These are phyloP conservation scores for Phyllotis vaccarum DNA, from an alignment of 2,797 vertebrate species.

Conservation along the genomic window DNA sequence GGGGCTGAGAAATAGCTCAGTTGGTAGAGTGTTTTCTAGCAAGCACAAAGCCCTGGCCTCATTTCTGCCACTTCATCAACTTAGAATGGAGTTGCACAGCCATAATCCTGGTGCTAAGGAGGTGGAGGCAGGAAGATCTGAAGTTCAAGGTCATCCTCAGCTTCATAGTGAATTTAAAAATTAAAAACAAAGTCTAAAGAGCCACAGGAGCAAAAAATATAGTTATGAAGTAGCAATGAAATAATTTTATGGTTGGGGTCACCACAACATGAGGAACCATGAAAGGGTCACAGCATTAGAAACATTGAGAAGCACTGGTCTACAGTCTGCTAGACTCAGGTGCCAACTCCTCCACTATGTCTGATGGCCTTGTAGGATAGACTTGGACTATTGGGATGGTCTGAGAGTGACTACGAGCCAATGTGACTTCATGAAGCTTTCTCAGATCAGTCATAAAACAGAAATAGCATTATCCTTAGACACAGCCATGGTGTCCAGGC, in stretches of 20 bases:
- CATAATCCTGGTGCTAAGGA: not conserved
- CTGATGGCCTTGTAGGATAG: not conserved
- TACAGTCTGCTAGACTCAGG: not conserved
- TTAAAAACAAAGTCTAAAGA: not conserved
- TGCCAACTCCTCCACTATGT: not conserved
- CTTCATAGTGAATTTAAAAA: not conserved
- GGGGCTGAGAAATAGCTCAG: not conserved
- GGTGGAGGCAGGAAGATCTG: not conserved
- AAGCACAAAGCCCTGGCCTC: not conserved
- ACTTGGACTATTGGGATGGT: not conserved
- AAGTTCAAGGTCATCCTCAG: not conserved
- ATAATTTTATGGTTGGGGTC: not conserved
- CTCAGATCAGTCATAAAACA: not conserved
- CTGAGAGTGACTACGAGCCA: not conserved
- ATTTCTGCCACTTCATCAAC: not conserved
- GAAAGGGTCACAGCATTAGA: too few species aligned
- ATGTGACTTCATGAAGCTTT: not conserved
- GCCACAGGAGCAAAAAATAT: not conserved
- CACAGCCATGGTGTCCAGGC: not conserved
- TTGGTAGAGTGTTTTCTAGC: not conserved
- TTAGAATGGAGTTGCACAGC: accelerated
- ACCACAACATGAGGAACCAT: too few species aligned
- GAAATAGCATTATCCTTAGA: not conserved
- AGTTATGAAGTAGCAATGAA: not conserved
- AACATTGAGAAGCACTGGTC: not conserved